These are phyloP conservation scores for Sturmia bella DNA, from an alignment of 2,888 invertebrate genomes.

Conservation along the genomic window DNA sequence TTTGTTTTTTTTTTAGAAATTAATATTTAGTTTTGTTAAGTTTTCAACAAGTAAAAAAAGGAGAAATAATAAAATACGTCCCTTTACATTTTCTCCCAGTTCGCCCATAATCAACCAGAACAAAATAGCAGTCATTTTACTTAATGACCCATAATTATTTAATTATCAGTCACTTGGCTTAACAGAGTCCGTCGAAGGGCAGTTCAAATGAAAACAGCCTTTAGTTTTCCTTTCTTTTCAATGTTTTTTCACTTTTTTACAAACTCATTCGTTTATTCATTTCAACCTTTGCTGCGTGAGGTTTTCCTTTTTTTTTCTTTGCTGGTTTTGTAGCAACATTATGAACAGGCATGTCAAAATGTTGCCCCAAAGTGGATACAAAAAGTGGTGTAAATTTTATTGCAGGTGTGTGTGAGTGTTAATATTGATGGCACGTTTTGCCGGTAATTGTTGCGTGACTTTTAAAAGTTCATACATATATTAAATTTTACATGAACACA, in stretches of 20 bases:
- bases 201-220: conserved; percentile 55
- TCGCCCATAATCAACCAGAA: conserved; percentile 58
- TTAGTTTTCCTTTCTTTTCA: conserved; percentile 26
- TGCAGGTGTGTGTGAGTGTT: conserved; percentile 11
- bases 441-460: conserved; percentile 79
- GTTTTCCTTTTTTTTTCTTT: neutral
- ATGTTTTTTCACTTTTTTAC: conserved; percentile 24
- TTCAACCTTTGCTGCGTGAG: conserved; percentile 19
- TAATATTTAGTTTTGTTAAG: neutral
- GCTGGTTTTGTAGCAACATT: conserved; percentile 39
- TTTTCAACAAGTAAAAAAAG: neutral
- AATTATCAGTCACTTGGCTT: conserved; percentile 75
- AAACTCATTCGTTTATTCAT: conserved; percentile 72
- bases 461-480: conserved; percentile 71
- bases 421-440: conserved; percentile 59
- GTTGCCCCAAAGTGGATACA: conserved; percentile 30
- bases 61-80: neutral
- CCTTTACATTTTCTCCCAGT: conserved; percentile 55
- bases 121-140: conserved; percentile 61
- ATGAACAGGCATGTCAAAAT: conserved; percentile 62
- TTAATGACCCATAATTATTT: conserved; percentile 80
- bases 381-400: neutral
- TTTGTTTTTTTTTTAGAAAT: no score
- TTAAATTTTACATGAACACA: conserved; percentile 28
- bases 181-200: conserved; percentile 39